These are phyloP conservation scores for Pyrochroa serraticornis DNA, from an alignment of 2,888 invertebrate genomes.

Conservation along the genomic window DNA sequence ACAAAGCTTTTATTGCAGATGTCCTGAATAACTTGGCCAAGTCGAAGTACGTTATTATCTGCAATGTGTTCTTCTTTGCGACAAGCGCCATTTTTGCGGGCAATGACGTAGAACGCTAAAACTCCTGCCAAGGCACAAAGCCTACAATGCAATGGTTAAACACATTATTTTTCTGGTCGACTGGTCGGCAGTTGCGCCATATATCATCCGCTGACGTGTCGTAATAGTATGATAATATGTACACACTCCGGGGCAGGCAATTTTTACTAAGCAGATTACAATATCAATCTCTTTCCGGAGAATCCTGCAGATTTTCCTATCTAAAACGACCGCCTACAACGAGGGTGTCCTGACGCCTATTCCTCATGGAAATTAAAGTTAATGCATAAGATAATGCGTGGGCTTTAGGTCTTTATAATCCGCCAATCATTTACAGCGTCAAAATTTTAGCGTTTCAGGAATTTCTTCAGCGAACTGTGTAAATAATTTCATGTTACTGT, in stretches of 20 bases:
- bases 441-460: not conserved
- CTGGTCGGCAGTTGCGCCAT: constrained; percentile 54
- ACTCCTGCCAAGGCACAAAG: constrained; percentile 26
- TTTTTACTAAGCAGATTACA: constrained; percentile 60
- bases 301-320: constrained; percentile 47
- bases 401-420: constrained; percentile 9
- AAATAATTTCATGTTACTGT: constrained; percentile 2
- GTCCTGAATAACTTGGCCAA: no score
- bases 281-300: constrained; percentile 58
- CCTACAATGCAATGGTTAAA: constrained; percentile 21
- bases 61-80: constrained; percentile 3
- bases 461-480: not conserved
- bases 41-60: constrained; percentile 9
- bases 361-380: constrained; percentile 53
- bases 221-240: constrained; percentile 61
- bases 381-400: constrained; percentile 45
- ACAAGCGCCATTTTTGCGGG: constrained; percentile 33
- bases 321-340: constrained; percentile 31
- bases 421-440: constrained; percentile 1
- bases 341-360: constrained; percentile 40
- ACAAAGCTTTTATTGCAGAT: no score
- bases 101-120: constrained; percentile 34
- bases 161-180: constrained; percentile 54
- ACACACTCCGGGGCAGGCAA: constrained; percentile 58
- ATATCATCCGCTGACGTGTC: constrained; percentile 60